Evolutionary conservation across 2,888 invertebrate genomes (phyloP).

Genomic region (Drosophila nigritarsus): DNA sequence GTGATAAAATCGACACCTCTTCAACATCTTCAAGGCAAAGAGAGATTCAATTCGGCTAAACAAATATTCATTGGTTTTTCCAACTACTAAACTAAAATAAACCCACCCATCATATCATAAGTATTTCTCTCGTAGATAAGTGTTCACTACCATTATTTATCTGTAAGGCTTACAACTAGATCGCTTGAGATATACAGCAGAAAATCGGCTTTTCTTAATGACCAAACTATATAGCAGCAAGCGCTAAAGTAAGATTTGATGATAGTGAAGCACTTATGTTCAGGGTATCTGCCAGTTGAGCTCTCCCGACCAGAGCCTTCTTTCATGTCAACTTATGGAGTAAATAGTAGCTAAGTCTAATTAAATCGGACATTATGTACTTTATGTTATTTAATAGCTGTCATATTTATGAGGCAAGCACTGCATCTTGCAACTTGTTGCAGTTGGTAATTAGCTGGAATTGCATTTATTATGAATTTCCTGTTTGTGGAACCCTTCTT

Average conservation of each 20-base stretch:
- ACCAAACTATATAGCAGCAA: no score
- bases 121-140: no score
- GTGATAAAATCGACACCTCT: background rate
- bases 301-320: background rate
- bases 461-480: constrained; percentile 27
- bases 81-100: background rate
- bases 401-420: background rate
- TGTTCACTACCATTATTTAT: no score
- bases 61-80: background rate
- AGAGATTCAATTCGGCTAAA: background rate
- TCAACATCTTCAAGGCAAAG: background rate
- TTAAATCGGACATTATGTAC: background rate
- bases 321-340: background rate
- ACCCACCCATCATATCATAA: no score
- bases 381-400: background rate
- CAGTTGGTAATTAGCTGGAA: constrained; percentile 14
- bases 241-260: background rate
- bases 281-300: background rate
- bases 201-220: no score
- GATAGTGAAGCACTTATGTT: background rate
- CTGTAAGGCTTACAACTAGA: no score
- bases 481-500: constrained; percentile 17
- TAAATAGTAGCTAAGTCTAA: background rate
- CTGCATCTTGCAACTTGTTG: background rate
- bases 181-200: no score